These are phyloP conservation scores for Dermatemys mawii DNA, from an alignment of 2,113 vertebrate species.

Conservation along the genomic window DNA sequence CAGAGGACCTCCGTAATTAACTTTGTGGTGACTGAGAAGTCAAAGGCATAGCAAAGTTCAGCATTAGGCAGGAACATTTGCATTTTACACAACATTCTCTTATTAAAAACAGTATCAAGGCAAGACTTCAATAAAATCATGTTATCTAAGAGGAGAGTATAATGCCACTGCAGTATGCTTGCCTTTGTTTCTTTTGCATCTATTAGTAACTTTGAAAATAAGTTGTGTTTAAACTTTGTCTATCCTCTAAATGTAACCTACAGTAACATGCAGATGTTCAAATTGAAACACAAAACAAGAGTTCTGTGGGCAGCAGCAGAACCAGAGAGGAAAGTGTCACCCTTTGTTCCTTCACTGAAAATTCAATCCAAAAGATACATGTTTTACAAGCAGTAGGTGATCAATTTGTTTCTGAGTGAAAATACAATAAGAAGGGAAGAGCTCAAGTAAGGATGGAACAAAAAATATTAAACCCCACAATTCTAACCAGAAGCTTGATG, in stretches of 20 bases:
- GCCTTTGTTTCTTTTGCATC: neutral
- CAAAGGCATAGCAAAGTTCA: neutral
- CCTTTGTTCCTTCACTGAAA: accelerated
- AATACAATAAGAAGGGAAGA: neutral
- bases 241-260: neutral
- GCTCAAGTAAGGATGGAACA: neutral
- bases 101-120: neutral
- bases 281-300: neutral
- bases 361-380: neutral
- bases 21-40: neutral
- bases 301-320: neutral
- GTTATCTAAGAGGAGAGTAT: neutral
- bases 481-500: neutral
- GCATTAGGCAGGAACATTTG: neutral
- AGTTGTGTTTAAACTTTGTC: neutral
- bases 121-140: neutral
- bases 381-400: neutral
- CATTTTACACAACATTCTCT: neutral
- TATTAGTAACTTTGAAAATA: neutral
- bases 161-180: neutral
- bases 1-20: neutral
- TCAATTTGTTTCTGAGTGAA: neutral
- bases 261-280: neutral
- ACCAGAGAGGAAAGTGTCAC: neutral
- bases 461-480: neutral